These are phyloP conservation scores for Sebastes steindachneri DNA, from an alignment of 2,797 vertebrate genomes.

Conservation along the genomic window DNA sequence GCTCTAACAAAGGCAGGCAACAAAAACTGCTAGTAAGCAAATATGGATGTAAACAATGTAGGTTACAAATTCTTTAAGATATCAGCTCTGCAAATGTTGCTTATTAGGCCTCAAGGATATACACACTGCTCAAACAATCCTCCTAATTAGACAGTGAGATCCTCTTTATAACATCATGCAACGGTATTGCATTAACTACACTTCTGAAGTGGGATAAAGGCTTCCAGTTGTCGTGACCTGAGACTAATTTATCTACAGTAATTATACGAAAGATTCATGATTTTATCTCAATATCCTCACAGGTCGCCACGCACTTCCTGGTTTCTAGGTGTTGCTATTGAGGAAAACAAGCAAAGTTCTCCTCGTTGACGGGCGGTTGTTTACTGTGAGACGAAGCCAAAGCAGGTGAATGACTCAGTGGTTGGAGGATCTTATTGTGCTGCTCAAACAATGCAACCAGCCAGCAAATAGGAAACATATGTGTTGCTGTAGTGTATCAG, in stretches of 20 bases:
- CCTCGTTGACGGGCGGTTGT: constrained; percentile 38
- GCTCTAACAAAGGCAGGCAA: background rate
- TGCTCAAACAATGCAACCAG: constrained; percentile 74
- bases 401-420: constrained; percentile 80
- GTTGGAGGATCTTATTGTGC: constrained; percentile 64
- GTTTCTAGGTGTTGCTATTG: constrained; percentile 22
- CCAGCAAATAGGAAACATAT: constrained; percentile 85
- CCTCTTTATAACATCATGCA: background rate
- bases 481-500: background rate
- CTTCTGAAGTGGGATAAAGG: background rate
- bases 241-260: constrained; percentile 11
- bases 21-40: background rate
- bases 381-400: constrained; percentile 21
- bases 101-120: background rate
- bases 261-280: background rate
- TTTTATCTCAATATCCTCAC: background rate
- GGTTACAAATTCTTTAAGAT: background rate
- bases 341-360: constrained; percentile 70
- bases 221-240: background rate
- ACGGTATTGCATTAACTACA: background rate
- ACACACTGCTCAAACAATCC: background rate
- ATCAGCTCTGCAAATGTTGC: background rate
- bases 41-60: background rate
- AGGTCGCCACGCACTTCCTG: constrained; percentile 3
- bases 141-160: background rate